These are phyloP conservation scores for Diaphora mendica DNA, from an alignment of 2,888 invertebrate species.

Conservation along the genomic window DNA sequence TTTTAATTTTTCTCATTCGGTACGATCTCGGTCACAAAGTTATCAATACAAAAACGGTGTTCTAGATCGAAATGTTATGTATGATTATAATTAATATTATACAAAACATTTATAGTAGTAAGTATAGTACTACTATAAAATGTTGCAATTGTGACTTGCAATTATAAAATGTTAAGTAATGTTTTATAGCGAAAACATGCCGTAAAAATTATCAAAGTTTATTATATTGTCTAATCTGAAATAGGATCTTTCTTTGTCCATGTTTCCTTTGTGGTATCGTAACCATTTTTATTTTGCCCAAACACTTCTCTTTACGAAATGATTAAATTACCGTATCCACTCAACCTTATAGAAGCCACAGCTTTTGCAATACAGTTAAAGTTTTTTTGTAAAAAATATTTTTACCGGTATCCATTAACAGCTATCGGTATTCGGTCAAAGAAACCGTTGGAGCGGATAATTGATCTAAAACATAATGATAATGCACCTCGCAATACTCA, in stretches of 20 bases:
- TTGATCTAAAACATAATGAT: constrained; percentile 60
- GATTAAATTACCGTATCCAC: constrained; percentile 34
- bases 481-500: constrained; percentile 55
- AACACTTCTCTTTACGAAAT: constrained; percentile 28
- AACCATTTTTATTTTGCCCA: constrained; percentile 26
- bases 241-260: constrained; percentile 41
- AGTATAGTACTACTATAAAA: constrained; percentile 30
- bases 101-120: too few species aligned
- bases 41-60: constrained; percentile 46
- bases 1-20: constrained; percentile 51
- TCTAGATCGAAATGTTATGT: constrained; percentile 48
- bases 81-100: too few species aligned
- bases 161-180: constrained; percentile 43
- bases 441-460: constrained; percentile 73
- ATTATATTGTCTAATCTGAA: constrained; percentile 32
- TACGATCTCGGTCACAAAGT: constrained; percentile 20
- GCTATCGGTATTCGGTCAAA: constrained; percentile 57
- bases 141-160: constrained; percentile 48
- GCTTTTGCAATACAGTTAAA: constrained; percentile 46
- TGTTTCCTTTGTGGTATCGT: constrained; percentile 29
- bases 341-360: constrained; percentile 33
- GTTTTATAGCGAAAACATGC: constrained; percentile 42
- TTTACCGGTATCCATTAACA: constrained; percentile 58
- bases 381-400: constrained; percentile 47
- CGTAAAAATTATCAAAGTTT: constrained; percentile 39